Evolutionary conservation across 2,888 invertebrate genomes (phyloP).

Genomic region (Trichogramma dendrolimi): DNA sequence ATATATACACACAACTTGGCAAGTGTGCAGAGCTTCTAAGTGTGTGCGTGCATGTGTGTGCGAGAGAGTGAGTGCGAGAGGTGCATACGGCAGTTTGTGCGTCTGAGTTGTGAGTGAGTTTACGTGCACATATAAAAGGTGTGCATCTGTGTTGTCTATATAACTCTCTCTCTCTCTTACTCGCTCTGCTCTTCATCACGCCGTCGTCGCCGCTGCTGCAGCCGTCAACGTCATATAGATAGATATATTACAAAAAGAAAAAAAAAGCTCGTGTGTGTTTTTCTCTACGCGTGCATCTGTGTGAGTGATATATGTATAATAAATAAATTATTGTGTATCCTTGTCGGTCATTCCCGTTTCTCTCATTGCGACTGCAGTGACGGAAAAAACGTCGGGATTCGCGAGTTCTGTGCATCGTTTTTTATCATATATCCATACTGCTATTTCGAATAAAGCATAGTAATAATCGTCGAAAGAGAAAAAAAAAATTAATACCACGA

Average conservation of each 20-base stretch:
- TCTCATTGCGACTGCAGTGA: constrained; percentile 6
- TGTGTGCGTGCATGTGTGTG: neutral
- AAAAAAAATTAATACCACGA: too few relatives aligned
- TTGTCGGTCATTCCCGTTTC: constrained; percentile 22
- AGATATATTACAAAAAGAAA: too few relatives aligned
- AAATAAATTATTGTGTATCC: constrained; percentile 11
- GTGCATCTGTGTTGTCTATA: neutral
- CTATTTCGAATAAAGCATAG: too few relatives aligned
- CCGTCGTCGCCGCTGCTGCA: neutral
- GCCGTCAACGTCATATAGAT: too few relatives aligned
- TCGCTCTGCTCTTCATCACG: neutral
- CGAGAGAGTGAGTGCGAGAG: constrained; percentile 22
- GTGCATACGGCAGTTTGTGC: constrained; percentile 17
- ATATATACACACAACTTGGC: too few relatives aligned
- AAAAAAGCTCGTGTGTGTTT: too few relatives aligned
- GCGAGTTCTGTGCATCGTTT: too few relatives aligned
- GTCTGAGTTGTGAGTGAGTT: constrained; percentile 5
- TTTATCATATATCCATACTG: too few relatives aligned
- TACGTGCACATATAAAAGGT: neutral
- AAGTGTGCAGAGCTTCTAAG: too few relatives aligned
- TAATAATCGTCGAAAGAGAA: too few relatives aligned
- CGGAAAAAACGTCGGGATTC: neutral
- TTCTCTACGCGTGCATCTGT: too few relatives aligned
- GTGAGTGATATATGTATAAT: too few relatives aligned
- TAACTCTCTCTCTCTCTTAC: constrained; percentile 2